A percentile compares a stretch with the other conserved stretches of the same genome.
Conservation (phyloP, 2,113 vertebrate species). For the Ammodytes marinus region DNA sequence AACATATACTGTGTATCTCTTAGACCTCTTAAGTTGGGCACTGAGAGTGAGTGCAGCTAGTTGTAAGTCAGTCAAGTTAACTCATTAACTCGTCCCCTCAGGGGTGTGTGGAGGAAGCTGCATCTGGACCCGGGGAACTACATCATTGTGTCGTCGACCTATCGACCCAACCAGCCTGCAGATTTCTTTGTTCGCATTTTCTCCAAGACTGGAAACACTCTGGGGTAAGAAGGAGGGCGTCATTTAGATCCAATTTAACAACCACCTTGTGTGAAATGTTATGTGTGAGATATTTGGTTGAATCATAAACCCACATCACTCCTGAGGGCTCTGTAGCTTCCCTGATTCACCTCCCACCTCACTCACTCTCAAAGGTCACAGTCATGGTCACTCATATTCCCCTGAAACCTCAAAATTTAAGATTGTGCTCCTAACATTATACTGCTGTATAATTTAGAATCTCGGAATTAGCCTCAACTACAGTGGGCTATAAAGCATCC, state of each 20-base stretch:
- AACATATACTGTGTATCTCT: not conserved
- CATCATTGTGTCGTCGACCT: constrained; percentile 81
- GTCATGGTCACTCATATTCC: constrained; percentile 34
- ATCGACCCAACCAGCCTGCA: constrained; percentile 79
- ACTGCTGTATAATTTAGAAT: not conserved
- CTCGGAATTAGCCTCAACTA: not conserved
- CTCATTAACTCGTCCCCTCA: constrained; percentile 21
- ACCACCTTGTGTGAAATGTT: not conserved
- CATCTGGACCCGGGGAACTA: constrained; percentile 83
- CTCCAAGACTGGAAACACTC: constrained; percentile 84
- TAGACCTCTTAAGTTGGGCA: not conserved
- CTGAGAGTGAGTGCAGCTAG: not conserved
- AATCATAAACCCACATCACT: constrained; percentile 23
- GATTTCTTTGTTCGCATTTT: constrained; percentile 86
- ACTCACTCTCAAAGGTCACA: constrained; percentile 4
- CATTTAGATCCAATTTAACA: not conserved
- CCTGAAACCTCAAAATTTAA: not conserved
- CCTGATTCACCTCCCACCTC: constrained; percentile 31
- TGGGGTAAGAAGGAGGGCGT: constrained; percentile 72
- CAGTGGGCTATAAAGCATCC: not conserved
- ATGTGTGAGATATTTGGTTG: not conserved
- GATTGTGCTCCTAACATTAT: not conserved
- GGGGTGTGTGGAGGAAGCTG: constrained; percentile 82
- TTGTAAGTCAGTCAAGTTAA: not conserved
- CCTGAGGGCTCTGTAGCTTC: not conserved